Base-by-base conservation (phyloP, 53 echinoderm and acorn worm genomes). In the Arbacia lixula region DNA sequence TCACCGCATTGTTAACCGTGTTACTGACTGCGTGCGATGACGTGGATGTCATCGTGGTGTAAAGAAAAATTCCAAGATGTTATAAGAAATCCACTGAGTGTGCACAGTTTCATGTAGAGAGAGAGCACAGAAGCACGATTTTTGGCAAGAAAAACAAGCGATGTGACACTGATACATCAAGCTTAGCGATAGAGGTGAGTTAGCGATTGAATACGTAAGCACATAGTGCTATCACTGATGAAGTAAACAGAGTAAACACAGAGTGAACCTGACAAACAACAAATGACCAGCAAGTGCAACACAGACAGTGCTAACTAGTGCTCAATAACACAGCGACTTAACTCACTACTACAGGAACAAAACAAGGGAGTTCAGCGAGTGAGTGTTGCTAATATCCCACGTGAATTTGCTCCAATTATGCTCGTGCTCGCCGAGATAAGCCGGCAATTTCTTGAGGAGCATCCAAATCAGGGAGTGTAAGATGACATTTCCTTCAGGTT, bases 1-100 rank as follows among this genome's bases (percentile, higher is more conserved):
- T 78, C 61, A 78, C 60, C 12, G 79, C 79, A 40, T 78, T 78
- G 43, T 60, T 78, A 11, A 78, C 79, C 14, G 41, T 60, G 34
- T 34, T 58, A 58, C 43, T 71, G 10, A 29, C 42, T 40, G 71
- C 46, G 39, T 38, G n/a, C 16, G 33, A 54, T 39, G 36, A 0
- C 28, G 60, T 26, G 26, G 79, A 78, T 28, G 60, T 78, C 79
- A 60, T 78, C 12, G 60, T 78, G 60, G 39, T 9, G 79, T 71
- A 71, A 41, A 71, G 72, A 43, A n/a, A n/a, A n/a, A n/a, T n/a
- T n/a, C n/a, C n/a, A n/a, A n/a, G n/a, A n/a, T n/a, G 58, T 57
- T 57, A 20, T 5, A 57, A 57, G 58, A 12, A 57, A 71, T 71
- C 71, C 71, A 71, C 3, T 10, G 46, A 46, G 14, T 10, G 46